phyloP scores from a whole-genome alignment of 2,113 vertebrate genomes.

The Andinoacara biseriatus region DNA sequence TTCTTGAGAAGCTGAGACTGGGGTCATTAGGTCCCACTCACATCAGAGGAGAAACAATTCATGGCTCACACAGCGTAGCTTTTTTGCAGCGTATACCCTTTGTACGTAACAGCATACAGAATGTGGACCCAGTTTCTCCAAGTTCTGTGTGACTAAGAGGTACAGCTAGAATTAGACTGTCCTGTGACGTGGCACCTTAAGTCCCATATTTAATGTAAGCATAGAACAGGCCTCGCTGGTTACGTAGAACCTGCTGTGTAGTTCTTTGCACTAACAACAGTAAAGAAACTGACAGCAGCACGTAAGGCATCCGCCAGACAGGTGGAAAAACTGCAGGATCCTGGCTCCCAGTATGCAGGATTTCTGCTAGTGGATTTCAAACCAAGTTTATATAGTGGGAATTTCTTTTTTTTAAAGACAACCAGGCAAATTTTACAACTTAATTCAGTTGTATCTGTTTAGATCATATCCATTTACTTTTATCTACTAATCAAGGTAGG shows the following conservation, averaged over 20 bases:
- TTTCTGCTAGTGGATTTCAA: neutral
- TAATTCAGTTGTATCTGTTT: neutral
- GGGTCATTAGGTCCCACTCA: no score
- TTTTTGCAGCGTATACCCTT: neutral
- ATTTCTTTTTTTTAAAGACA: neutral
- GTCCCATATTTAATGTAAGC: neutral
- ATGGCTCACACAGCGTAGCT: no score
- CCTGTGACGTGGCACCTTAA: neutral
- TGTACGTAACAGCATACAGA: no score
- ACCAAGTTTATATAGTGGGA: neutral
- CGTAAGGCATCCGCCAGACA: neutral
- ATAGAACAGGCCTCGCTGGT: neutral
- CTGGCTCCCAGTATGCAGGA: neutral
- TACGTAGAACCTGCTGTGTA: neutral
- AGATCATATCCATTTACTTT: neutral
- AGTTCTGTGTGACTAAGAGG: neutral
- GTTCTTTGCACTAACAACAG: neutral
- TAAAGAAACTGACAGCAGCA: accelerated
- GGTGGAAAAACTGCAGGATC: neutral
- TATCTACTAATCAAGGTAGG: neutral
- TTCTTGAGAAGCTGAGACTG: neutral
- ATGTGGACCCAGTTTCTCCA: neutral
- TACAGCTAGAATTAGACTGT: neutral
- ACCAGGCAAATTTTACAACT: neutral
- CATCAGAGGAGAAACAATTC: no score